Evolutionary conservation across 2,113 vertebrate genomes (phyloP), one percentile per base, ranked within the genome.

Genomic region (Diadophis punctatus): DNA sequence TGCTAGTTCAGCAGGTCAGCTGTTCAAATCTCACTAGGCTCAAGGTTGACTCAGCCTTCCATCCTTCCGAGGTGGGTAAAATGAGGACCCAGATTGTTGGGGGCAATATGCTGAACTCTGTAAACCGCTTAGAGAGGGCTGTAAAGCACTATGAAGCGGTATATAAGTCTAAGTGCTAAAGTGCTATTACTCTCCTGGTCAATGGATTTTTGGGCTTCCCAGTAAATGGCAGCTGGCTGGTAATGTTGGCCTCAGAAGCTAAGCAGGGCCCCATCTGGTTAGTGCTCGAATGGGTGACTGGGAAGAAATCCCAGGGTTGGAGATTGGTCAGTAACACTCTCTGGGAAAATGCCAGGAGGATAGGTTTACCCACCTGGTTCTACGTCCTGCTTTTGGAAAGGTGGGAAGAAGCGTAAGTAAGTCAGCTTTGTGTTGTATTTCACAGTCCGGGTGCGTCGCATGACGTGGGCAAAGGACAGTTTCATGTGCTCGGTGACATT

Each of bases 321-420:
- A 80, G 8, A 18, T 3, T 80, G 20, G 18, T 20, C 18, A 43
- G 8, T 18, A 3, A 9, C 30, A 18, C 63, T 74, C 30, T 30
- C 63, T 7, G 63, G 18, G 34, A 22, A 39, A 22, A 43, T 22
- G 34, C 34, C 43, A 22, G 16, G 0, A 80, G 74, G 74, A 80
- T 3, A 43, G 27, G 43, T 6, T 18, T 93, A 95, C 97, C 90
- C 12, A 98, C 98, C 98, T 96, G 97, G 93, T 93, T 98, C 98
- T 34, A 96, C 95, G 20, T 98, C 98, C 95, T 97, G 95, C 92
- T 98, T 98, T 22, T 97, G 96, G 91, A 98, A 96, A 16, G 98
- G 98, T 20, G 98, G 99, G 95, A 99, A 99, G 96, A 99, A 99
- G 89, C 98, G 98, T 96, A 99, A 97, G 95, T 98, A 99, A 3